Percentiles rank a stretch among this genome's conserved stretches.
phyloP scores from a whole-genome alignment of 2,113 vertebrate species.

The Cygnus buccinator region DNA sequence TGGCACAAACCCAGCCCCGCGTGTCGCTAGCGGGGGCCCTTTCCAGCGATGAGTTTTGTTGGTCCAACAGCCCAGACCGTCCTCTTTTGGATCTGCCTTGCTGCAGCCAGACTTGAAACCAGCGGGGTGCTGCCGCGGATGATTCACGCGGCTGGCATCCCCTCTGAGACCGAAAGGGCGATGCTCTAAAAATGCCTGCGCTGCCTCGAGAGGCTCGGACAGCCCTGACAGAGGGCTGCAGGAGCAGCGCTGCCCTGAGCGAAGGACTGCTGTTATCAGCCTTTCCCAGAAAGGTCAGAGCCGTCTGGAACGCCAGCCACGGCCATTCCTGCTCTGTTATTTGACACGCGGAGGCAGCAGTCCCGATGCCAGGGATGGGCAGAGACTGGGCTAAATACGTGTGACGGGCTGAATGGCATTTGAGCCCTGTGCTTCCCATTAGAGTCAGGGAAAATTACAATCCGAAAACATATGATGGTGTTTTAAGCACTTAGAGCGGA shows the following conservation, averaged over 20 bases:
- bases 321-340: slow-evolving; percentile 45
- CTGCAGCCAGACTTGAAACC: background rate
- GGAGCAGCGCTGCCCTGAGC: background rate
- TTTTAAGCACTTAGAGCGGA: background rate
- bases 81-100: background rate
- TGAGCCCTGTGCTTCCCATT: background rate
- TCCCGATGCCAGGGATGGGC: background rate
- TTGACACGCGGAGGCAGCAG: background rate
- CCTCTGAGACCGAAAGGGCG: background rate
- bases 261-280: background rate
- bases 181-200: background rate
- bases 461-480: background rate
- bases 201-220: background rate
- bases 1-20: background rate
- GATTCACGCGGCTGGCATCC: background rate
- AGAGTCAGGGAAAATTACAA: background rate
- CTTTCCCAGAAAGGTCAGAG: slow-evolving; percentile 65
- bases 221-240: background rate
- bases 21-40: background rate
- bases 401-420: background rate
- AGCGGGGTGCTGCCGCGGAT: background rate
- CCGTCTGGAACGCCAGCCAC: fast-evolving
- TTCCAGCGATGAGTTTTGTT: background rate
- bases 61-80: background rate
- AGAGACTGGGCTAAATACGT: background rate